Percentiles rank a stretch among this genome's conserved stretches.
Evolutionary conservation across 2,888 invertebrate genomes (phyloP).

Genomic region (Drosophila fulvimacula): DNA sequence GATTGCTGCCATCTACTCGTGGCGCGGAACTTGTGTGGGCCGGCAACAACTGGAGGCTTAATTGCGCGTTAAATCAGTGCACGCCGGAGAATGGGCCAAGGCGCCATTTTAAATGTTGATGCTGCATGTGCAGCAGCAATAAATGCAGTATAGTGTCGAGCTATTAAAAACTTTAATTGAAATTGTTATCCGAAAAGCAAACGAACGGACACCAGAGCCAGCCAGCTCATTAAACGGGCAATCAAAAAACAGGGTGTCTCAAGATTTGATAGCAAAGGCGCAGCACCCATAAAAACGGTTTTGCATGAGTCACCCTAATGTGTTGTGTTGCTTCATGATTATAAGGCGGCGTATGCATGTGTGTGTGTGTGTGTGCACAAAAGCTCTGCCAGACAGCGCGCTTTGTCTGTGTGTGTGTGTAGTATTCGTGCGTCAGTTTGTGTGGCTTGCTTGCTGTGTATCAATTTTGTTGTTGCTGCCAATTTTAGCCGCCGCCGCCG

Average conservation of each 20-base stretch:
- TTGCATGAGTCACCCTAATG: constrained; percentile 44
- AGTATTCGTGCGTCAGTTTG: constrained; percentile 45
- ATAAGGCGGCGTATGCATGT: constrained; percentile 21
- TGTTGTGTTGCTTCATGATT: constrained; percentile 27
- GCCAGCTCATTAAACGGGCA: constrained; percentile 40
- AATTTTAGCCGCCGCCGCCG: constrained; percentile 50
- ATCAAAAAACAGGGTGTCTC: constrained; percentile 35
- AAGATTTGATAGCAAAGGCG: constrained; percentile 18
- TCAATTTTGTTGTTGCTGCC: constrained; percentile 64
- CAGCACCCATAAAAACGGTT: constrained; percentile 8
- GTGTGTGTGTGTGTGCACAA: constrained; percentile 14
- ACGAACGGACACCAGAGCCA: neutral
- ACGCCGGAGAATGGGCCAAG: neutral
- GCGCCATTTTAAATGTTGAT: constrained; percentile 39
- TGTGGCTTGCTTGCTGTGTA: constrained; percentile 54
- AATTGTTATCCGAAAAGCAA: constrained; percentile 49
- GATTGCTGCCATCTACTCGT: constrained; percentile 37
- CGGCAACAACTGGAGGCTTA: constrained; percentile 31
- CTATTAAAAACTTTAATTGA: constrained; percentile 67
- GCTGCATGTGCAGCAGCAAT: constrained; percentile 41
- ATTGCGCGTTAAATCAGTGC: constrained; percentile 52
- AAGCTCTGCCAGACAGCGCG: constrained; percentile 57
- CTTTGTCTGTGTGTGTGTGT: constrained; percentile 22
- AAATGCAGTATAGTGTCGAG: constrained; percentile 36
- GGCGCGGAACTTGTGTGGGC: constrained; percentile 15